Evolutionary conservation across 2,113 vertebrate genomes (phyloP).

Genomic region (Larimichthys polyactis): DNA sequence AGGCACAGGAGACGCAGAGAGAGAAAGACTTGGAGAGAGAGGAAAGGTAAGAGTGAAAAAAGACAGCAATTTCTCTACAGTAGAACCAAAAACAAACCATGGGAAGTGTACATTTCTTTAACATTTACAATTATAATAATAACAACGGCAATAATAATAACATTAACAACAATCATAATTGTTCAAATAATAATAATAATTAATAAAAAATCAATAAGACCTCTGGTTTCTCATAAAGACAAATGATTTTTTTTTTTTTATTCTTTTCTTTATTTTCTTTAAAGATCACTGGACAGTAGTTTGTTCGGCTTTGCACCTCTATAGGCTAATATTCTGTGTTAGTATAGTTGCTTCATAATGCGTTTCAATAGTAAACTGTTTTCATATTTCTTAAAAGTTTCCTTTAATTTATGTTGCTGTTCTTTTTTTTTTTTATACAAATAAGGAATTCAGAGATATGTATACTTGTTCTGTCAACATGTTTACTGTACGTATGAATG

Average conservation of each 20-base stretch:
- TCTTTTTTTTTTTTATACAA: slow-evolving; percentile 85
- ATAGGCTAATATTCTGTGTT: slow-evolving; percentile 87
- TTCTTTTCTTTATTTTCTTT: slow-evolving; percentile 76
- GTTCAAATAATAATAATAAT: slow-evolving; percentile 83
- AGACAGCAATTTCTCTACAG: slow-evolving; percentile 81
- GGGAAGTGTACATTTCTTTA: slow-evolving; percentile 84
- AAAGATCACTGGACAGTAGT: slow-evolving; percentile 87
- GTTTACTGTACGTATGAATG: slow-evolving; percentile 72
- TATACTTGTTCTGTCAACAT: slow-evolving; percentile 78
- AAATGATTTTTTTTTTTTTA: slow-evolving; percentile 76
- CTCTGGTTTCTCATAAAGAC: slow-evolving; percentile 85
- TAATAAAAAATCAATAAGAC: slow-evolving; percentile 83
- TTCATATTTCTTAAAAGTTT: slow-evolving; percentile 83
- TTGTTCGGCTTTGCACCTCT: slow-evolving; percentile 84
- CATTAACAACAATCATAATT: slow-evolving; percentile 86
- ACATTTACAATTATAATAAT: slow-evolving; percentile 88
- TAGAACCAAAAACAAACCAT: slow-evolving; percentile 79
- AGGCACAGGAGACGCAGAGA: slow-evolving; percentile 78
- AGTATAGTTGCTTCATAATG: slow-evolving; percentile 86
- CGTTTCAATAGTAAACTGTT: slow-evolving; percentile 83
- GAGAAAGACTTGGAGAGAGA: slow-evolving; percentile 69
- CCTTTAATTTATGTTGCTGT: slow-evolving; percentile 82
- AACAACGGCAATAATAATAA: slow-evolving; percentile 85
- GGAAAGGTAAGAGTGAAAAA: slow-evolving; percentile 73
- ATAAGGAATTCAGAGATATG: slow-evolving; percentile 86